phyloP scores from a whole-genome alignment of 2,888 invertebrate genomes.

The Pollenia griseotomentosa region DNA sequence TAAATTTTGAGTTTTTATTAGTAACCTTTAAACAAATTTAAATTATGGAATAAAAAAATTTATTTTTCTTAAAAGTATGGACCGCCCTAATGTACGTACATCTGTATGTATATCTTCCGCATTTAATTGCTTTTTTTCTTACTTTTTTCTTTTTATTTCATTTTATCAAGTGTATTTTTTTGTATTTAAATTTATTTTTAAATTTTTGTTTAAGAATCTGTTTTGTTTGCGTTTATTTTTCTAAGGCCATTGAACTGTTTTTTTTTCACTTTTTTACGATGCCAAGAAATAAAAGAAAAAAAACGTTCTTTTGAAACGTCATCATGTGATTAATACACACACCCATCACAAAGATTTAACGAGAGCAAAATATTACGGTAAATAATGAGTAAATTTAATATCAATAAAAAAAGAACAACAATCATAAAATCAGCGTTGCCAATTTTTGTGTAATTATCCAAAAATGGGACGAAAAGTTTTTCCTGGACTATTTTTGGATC shows the following conservation, averaged over 20 bases:
- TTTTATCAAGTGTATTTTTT: background rate
- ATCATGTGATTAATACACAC: slow-evolving; percentile 56
- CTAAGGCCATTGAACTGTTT: slow-evolving; percentile 68
- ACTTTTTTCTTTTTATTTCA: background rate
- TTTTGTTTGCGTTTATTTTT: slow-evolving; percentile 42
- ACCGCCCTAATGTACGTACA: too few relatives aligned
- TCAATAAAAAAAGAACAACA: slow-evolving; percentile 9
- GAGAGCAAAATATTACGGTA: slow-evolving; percentile 39
- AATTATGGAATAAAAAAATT: too few relatives aligned
- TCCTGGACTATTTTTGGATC: too few relatives aligned
- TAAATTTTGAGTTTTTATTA: too few relatives aligned
- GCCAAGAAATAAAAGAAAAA: slow-evolving; percentile 2
- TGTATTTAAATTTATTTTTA: slow-evolving; percentile 7
- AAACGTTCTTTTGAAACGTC: slow-evolving; percentile 41
- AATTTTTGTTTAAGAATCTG: slow-evolving; percentile 46
- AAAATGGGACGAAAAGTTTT: too few relatives aligned
- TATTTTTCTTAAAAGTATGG: too few relatives aligned
- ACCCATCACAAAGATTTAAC: slow-evolving; percentile 31
- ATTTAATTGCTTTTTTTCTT: slow-evolving; percentile 14
- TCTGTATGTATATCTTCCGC: slow-evolving; percentile 11
- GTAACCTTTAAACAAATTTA: too few relatives aligned
- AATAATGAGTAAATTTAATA: slow-evolving; percentile 26
- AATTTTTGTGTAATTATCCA: background rate
- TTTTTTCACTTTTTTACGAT: slow-evolving; percentile 22
- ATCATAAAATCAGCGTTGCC: background rate